A percentile compares a stretch with the other conserved stretches of the same genome.
phyloP scores from a whole-genome alignment of 30 jellyfish, hydroid and myxozoan species.

The Aurelia sp. region DNA sequence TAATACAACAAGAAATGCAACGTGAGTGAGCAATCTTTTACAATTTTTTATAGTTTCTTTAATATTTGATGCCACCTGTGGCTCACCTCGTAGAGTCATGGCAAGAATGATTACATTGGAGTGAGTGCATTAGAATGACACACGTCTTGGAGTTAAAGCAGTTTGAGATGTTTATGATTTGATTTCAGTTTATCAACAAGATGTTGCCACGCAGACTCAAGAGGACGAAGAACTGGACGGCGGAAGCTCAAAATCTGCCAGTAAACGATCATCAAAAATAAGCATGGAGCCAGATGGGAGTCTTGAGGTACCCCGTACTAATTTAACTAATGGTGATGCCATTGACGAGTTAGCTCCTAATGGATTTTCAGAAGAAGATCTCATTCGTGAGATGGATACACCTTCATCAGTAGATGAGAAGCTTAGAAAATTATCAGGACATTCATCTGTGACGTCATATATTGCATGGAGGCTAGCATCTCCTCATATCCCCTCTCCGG shows the following conservation, averaged over 20 bases:
- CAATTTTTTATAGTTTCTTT: too few relatives aligned
- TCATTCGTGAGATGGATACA: constrained; percentile 26
- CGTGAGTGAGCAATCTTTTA: too few relatives aligned
- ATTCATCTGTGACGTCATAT: constrained; percentile 81
- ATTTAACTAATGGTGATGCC: not conserved
- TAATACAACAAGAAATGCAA: too few relatives aligned
- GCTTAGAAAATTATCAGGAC: constrained; percentile 77
- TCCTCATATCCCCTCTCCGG: constrained; percentile 77
- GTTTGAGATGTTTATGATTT: not conserved
- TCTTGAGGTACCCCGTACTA: not conserved
- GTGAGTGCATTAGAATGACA: too few relatives aligned
- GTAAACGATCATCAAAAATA: not conserved
- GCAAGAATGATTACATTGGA: too few relatives aligned
- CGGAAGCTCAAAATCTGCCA: not conserved
- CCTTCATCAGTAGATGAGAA: constrained; percentile 59
- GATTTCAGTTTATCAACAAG: constrained; percentile 29
- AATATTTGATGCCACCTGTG: too few relatives aligned
- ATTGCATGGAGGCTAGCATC: constrained; percentile 88
- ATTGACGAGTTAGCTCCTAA: not conserved
- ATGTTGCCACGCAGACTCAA: constrained; percentile 41
- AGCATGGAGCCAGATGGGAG: not conserved
- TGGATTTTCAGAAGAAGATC: not conserved
- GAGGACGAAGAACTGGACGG: not conserved
- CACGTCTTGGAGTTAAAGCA: too few relatives aligned
- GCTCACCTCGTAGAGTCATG: too few relatives aligned